Evolutionary conservation across 2,888 invertebrate species (phyloP).

Genomic region (Drosophila percnosoma): DNA sequence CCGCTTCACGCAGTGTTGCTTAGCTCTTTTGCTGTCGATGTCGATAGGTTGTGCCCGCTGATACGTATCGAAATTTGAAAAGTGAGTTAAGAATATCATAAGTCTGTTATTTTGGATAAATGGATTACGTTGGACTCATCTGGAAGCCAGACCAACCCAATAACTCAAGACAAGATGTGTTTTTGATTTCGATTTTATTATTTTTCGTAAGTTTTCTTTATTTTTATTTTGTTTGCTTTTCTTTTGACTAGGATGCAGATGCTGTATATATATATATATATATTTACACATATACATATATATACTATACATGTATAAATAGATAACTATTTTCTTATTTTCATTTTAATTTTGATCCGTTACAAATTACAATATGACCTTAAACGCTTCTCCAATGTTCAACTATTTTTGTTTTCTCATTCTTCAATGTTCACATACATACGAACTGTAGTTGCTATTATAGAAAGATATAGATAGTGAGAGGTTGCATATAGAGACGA

Average conservation of each 20-base stretch:
- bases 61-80: slow-evolving; percentile 4
- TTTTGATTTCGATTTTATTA: slow-evolving; percentile 23
- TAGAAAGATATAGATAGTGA: slow-evolving; percentile 18
- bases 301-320: slow-evolving; percentile 50
- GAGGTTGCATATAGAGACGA: slow-evolving; percentile 21
- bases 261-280: slow-evolving; percentile 47
- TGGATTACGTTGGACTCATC: neutral
- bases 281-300: slow-evolving; percentile 31
- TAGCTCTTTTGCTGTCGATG: neutral
- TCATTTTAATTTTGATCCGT: slow-evolving; percentile 50
- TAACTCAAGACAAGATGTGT: slow-evolving; percentile 1
- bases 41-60: neutral
- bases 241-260: slow-evolving; percentile 67
- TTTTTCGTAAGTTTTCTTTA: slow-evolving; percentile 56
- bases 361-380: slow-evolving; percentile 60
- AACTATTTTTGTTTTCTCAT: slow-evolving; percentile 36
- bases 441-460: slow-evolving; percentile 22
- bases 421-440: slow-evolving; percentile 29
- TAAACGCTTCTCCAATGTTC: slow-evolving; percentile 40
- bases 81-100: neutral
- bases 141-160: too few species aligned
- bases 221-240: slow-evolving; percentile 63
- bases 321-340: slow-evolving; percentile 57
- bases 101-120: neutral
- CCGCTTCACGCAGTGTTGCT: neutral